Evolutionary conservation across 2,113 vertebrate species (phyloP).

Genomic region (Pandion haliaetus): DNA sequence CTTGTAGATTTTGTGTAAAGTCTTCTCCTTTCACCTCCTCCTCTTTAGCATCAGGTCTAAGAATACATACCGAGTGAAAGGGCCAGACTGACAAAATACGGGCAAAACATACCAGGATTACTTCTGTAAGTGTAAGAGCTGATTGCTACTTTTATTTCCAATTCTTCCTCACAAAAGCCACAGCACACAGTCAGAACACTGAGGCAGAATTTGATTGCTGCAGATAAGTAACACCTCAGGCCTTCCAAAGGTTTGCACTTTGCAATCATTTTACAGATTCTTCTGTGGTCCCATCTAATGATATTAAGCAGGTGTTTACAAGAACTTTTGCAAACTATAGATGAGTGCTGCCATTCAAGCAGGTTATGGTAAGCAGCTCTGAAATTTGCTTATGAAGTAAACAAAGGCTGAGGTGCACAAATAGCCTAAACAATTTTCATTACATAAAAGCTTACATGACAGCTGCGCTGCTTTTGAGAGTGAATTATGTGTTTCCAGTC

Average conservation of each 20-base stretch:
- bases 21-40: neutral
- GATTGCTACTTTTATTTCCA: neutral
- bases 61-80: neutral
- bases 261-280: neutral
- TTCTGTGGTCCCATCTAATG: neutral
- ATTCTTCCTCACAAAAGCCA: neutral
- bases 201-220: neutral
- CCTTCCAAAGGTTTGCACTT: neutral
- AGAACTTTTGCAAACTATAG: neutral
- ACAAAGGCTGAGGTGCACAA: neutral
- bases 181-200: neutral
- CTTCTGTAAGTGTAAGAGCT: neutral
- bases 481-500: neutral
- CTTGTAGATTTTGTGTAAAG: neutral
- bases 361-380: neutral
- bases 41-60: neutral
- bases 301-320: neutral
- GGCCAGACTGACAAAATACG: neutral
- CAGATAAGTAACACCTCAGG: neutral
- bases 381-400: neutral
- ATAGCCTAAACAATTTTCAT: neutral
- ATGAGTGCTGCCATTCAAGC: neutral
- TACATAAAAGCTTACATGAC: neutral
- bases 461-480: neutral
- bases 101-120: neutral